Base-by-base conservation (phyloP, 2,113 vertebrate genomes). In the Hippocampus zosterae region DNA sequence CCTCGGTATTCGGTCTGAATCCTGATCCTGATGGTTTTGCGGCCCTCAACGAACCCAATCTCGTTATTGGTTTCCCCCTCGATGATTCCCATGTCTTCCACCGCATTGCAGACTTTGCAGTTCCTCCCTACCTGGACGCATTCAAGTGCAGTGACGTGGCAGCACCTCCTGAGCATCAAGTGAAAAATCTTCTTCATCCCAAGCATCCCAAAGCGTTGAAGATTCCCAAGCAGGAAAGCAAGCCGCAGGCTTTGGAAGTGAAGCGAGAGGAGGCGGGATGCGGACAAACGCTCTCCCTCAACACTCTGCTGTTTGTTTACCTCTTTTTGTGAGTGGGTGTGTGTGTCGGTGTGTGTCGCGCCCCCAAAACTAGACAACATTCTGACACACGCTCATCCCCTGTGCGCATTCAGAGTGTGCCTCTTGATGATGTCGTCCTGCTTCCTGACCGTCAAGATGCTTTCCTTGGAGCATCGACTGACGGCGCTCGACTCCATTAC, bases 381-480 rank as follows among this genome's bases (percentile, higher is more conserved):
- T 37, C 16, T 23, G 10, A 10, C 41, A 18, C 27, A 59, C 7
- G 19, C 60, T 23, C n/a, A 0, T 91, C 62, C 82, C 4, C 74
- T 75, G 21, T 67, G 57, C 75, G 64, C 73, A 29, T 77, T 15
- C 88, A 98, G 96, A 19, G 94, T 96, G 73, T 95, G 93, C 68
- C 29, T 93, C 33, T 87, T 98, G 68, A 87, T 97, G 70, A 46
- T 96, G 80, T 96, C 95, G 0, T 96, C 95, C 50, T 94, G 95
- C 87, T 98, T 95, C 84, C 93, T 98, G 94, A 92, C 93, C 53
- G 92, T 95, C 0, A 95, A 95, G 91, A 94, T 98, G 76, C 71
- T 88, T 55, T 81, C 90, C 19, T 79, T 98, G 88, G 96, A 98
- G 83, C 93, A 96, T 55, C 92, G 78, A 3, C 90, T 98, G 75